Base-by-base conservation (phyloP, 2,797 vertebrate genomes). In the Emydoidea blandingii region DNA sequence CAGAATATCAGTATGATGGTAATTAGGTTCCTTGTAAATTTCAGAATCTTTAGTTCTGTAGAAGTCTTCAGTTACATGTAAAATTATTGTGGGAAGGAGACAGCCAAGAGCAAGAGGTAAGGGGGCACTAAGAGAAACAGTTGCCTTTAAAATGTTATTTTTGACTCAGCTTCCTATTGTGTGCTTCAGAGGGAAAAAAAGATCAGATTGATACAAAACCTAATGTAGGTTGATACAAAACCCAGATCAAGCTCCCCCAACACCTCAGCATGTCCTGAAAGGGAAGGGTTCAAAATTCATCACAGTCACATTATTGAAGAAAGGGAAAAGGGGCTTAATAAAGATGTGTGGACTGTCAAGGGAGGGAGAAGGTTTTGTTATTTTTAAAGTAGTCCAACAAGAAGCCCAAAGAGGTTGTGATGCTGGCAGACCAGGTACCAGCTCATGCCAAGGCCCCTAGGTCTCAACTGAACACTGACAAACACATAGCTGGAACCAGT, bases 131-230 rank as follows among this genome's bases (percentile, higher is more conserved):
- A 34, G 14, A 31, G 31, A 68, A 68, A 9, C 5, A 37, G 65
- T 23, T 72, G n/a, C 65, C 37, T 72, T 72, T 12, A 41, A 72
- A 41, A 72, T 72, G n/a, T 41, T 72, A 37, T 23, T 72, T 11
- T 5, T 4, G n/a, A 79, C 4, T 12, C 15, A 29, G 4, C 14
- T 62, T 87, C 49, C 9, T 86, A 65, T 57, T 65, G 57, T 14
- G 23, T 0, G 5, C 80, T 94, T 94, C 83, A 95, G n/a, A 16
- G 49, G 11, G 44, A 65, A 90, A 84, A 10, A 92, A 83, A 81
- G 19, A 86, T 52, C 6, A 94, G 65, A 74, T 0, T 2, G 49
- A 4, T 0, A 2, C 1, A 96, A 89, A 49, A 49, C 47, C 47
- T 49, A 49, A 49, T 49, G 3, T 11, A 49, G 11, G 10, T 11